phyloP scores from a whole-genome alignment of 2,797 vertebrate species.

The Sternarchorhynchus goeldii region DNA sequence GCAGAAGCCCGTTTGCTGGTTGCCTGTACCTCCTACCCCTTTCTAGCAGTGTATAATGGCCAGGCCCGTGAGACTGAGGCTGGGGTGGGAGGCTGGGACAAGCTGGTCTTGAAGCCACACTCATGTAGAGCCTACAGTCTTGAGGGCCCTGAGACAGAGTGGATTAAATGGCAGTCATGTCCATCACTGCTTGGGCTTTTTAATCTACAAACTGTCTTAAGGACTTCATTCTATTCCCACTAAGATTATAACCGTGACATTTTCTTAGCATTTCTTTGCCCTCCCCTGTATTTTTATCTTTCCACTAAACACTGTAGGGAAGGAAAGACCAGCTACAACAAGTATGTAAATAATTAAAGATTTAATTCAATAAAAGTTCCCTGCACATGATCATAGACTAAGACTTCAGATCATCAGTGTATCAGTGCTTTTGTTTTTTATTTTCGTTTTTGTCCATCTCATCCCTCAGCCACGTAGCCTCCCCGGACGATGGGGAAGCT shows the following conservation, averaged over 20 bases:
- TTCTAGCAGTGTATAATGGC: constrained; percentile 23
- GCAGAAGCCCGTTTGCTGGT: constrained; percentile 22
- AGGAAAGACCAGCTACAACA: neutral
- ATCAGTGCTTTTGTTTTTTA: neutral
- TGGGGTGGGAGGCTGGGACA: constrained; percentile 16
- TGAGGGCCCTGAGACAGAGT: constrained; percentile 38
- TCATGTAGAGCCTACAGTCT: constrained; percentile 41
- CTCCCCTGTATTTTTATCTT: constrained; percentile 13
- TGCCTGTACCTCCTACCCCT: constrained; percentile 19
- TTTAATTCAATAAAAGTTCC: neutral
- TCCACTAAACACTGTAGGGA: constrained; percentile 2
- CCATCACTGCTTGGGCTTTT: constrained; percentile 34
- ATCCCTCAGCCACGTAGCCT: constrained; percentile 52
- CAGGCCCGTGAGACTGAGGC: neutral
- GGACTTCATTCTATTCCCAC: constrained; percentile 30
- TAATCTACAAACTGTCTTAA: constrained; percentile 43
- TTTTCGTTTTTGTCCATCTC: constrained; percentile 33
- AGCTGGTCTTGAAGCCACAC: constrained; percentile 10
- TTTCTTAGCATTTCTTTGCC: neutral
- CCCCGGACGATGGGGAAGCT: constrained; percentile 62
- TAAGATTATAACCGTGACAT: constrained; percentile 1
- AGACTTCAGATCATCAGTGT: neutral
- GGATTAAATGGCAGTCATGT: constrained; percentile 54
- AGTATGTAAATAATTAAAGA: neutral
- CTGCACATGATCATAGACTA: neutral